Evolutionary conservation across 1,140 invertebrate genomes (phyloP).

Genomic region (Manduca sexta): DNA sequence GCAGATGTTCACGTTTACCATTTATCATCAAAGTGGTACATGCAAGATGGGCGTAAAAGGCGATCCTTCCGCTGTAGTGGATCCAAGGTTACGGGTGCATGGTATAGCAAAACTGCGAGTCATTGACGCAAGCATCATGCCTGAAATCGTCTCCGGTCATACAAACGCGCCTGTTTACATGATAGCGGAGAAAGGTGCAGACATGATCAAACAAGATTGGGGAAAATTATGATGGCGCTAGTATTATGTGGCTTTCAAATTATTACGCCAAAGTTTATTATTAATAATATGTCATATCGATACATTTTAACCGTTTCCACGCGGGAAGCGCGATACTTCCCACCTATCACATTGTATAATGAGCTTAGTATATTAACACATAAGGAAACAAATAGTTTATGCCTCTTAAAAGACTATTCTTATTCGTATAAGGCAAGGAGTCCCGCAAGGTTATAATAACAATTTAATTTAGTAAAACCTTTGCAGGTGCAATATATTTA

Average conservation of each 20-base stretch:
- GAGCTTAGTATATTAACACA: background rate
- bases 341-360: too few species aligned
- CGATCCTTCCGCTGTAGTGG: slow-evolving; percentile 82
- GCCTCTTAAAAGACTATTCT: too few species aligned
- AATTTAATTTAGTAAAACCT: too few species aligned
- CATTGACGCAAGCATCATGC: slow-evolving; percentile 85
- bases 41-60: slow-evolving; percentile 86
- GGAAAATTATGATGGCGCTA: slow-evolving; percentile 22
- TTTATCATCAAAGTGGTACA: slow-evolving; percentile 88
- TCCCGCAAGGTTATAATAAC: too few species aligned
- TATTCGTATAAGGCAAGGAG: too few species aligned
- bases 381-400: background rate
- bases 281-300: too few species aligned
- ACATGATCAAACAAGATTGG: slow-evolving; percentile 77
- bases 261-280: too few species aligned
- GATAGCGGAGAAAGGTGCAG: slow-evolving; percentile 78
- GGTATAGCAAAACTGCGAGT: slow-evolving; percentile 82
- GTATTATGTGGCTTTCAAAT: background rate
- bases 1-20: slow-evolving; percentile 80
- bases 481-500: slow-evolving; percentile 8
- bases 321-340: too few species aligned
- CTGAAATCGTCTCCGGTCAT: slow-evolving; percentile 76
- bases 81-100: slow-evolving; percentile 79
- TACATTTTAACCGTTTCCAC: too few species aligned
- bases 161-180: slow-evolving; percentile 77